Evolutionary conservation across 1,140 invertebrate genomes (phyloP).

Genomic region (Drosophila insularis): DNA sequence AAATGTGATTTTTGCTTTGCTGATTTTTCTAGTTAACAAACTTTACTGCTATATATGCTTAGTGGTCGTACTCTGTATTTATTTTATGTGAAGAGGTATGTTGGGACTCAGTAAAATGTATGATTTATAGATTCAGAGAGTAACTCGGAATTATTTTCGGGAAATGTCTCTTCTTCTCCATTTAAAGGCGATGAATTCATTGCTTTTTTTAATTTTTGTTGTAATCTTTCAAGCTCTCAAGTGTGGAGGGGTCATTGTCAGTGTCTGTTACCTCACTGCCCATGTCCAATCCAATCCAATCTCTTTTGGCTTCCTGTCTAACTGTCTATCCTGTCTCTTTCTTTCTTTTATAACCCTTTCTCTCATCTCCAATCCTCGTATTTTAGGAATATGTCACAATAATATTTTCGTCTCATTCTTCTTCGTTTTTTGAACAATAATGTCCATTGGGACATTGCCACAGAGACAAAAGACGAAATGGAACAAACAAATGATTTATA

Average conservation of each 20-base stretch:
- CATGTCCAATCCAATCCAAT: neutral
- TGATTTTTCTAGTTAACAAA: neutral
- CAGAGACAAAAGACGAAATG: conserved; percentile 6
- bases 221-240: neutral
- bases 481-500: conserved; percentile 9
- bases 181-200: no score
- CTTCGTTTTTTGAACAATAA: neutral
- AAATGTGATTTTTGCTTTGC: conserved; percentile 5
- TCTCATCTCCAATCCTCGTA: neutral
- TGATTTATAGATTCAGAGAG: no score
- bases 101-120: no score
- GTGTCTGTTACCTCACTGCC: neutral
- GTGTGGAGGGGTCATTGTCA: neutral
- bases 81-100: no score
- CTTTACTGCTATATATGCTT: neutral
- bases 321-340: neutral
- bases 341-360: neutral
- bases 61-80: no score
- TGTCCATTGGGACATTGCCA: conserved; percentile 10
- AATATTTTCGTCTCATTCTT: conserved; percentile 1
- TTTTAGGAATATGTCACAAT: conserved; percentile 3
- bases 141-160: no score
- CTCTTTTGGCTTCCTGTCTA: neutral
- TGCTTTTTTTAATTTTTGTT: neutral
- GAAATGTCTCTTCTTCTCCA: no score